Conservation (phyloP, 2,113 vertebrate genomes). For the Syrmaticus mikado region DNA sequence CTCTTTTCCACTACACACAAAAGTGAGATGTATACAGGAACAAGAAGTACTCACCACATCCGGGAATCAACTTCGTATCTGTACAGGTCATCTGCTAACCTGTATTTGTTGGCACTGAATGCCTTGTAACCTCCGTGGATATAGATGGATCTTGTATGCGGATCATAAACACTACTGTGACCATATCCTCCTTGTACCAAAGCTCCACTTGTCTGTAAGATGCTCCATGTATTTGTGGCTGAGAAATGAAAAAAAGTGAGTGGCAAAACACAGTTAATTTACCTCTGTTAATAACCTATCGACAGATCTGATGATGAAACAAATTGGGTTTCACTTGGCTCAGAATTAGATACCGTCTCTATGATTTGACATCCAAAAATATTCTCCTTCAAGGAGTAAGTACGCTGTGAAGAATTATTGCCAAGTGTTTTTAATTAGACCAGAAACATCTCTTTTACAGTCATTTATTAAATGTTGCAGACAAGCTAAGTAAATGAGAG, state of each 20-base stretch:
- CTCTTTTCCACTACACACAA: background rate
- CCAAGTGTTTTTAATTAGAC: background rate
- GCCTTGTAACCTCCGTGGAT: slow-evolving; percentile 98
- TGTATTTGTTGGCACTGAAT: slow-evolving; percentile 95
- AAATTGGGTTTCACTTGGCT: background rate
- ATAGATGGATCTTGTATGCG: slow-evolving; percentile 85
- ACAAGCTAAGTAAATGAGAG: background rate
- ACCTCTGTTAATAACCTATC: background rate
- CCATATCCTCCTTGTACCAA: slow-evolving; percentile 96
- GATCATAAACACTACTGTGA: slow-evolving; percentile 94
- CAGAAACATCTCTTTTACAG: background rate
- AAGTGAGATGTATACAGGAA: accelerated
- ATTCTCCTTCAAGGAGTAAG: background rate
- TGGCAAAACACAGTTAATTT: background rate
- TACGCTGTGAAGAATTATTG: background rate
- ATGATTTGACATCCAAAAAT: background rate
- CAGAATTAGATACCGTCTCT: background rate
- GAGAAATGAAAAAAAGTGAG: background rate
- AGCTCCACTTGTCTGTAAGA: slow-evolving; percentile 85
- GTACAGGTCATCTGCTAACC: slow-evolving; percentile 94
- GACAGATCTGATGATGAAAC: background rate
- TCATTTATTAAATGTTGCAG: background rate
- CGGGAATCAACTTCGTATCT: slow-evolving; percentile 86
- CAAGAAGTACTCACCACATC: slow-evolving; percentile 86
- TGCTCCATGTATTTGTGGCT: slow-evolving; percentile 88